Conservation (phyloP, 1,140 invertebrate species). For the Himalopsyche phryganea region DNA sequence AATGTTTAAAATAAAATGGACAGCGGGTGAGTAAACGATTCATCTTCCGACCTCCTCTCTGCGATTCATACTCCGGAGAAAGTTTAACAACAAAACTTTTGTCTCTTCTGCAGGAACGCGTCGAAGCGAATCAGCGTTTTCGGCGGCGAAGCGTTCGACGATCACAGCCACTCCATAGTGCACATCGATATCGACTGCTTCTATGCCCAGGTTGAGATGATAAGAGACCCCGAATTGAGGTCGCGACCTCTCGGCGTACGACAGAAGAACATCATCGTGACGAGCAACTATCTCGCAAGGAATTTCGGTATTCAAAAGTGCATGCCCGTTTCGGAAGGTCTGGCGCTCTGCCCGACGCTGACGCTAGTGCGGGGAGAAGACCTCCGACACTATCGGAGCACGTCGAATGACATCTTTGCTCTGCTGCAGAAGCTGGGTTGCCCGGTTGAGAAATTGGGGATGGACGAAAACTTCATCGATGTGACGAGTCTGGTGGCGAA, state of each 20-base stretch:
- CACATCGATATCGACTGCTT: conserved; percentile 78
- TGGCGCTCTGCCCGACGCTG: conserved; percentile 64
- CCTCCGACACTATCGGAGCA: conserved; percentile 67
- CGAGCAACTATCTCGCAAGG: conserved; percentile 74
- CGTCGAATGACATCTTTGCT: conserved; percentile 66
- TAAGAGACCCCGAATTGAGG: conserved; percentile 62
- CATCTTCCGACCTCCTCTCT: neutral
- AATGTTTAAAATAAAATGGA: no score
- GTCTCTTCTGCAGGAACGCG: conserved; percentile 10
- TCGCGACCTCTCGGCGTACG: conserved; percentile 69
- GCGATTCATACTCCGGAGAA: neutral
- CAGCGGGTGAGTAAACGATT: no score
- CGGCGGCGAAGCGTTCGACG: conserved; percentile 24
- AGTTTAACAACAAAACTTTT: neutral
- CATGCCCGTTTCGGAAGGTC: conserved; percentile 67
- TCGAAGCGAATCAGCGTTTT: conserved; percentile 9
- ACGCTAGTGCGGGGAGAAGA: conserved; percentile 73
- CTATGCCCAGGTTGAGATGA: conserved; percentile 79
- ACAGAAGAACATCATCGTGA: conserved; percentile 77
- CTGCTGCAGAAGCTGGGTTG: conserved; percentile 64
- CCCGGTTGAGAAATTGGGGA: conserved; percentile 70
- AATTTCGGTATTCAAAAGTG: conserved; percentile 69
- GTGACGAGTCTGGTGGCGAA: conserved; percentile 63
- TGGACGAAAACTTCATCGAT: conserved; percentile 79
- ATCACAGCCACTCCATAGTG: conserved; percentile 63